A percentile compares a stretch with the other conserved stretches of the same genome.
Evolutionary conservation across 2,797 vertebrate genomes (phyloP).

Genomic region (Enteromius afrohamiltoni): DNA sequence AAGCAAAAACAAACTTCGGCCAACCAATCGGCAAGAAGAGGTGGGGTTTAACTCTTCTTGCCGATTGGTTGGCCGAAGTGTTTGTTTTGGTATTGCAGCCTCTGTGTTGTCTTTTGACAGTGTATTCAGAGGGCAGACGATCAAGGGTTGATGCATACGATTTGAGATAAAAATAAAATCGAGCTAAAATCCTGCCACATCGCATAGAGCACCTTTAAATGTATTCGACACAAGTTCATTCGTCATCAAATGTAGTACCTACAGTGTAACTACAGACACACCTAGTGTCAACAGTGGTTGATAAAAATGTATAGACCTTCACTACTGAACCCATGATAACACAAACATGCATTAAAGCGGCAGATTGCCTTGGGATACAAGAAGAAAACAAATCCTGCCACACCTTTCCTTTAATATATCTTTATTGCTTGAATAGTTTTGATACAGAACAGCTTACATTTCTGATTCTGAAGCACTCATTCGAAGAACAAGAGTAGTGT

Average conservation of each 20-base stretch:
- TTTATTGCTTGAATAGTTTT: slow-evolving; percentile 98
- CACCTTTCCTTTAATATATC: slow-evolving; percentile 69
- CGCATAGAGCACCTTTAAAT: not conserved
- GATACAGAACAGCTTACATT: slow-evolving; percentile 88
- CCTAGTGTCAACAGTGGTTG: not conserved
- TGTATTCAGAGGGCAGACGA: no score
- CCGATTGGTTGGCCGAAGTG: no score
- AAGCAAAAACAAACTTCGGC: no score
- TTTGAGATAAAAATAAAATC: no score
- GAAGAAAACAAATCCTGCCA: not conserved
- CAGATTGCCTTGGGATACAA: not conserved
- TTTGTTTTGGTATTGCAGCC: no score
- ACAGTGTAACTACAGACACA: not conserved
- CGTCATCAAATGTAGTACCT: not conserved
- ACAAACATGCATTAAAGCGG: not conserved
- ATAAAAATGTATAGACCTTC: not conserved
- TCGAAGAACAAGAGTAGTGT: slow-evolving; percentile 73
- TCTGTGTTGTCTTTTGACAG: no score
- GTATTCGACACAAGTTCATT: not conserved
- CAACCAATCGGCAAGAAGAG: no score
- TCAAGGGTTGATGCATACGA: no score
- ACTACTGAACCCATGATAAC: not conserved
- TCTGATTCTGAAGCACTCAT: slow-evolving; percentile 89
- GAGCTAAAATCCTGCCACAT: no score
- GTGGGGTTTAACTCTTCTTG: no score